phyloP scores from a whole-genome alignment of 2,113 vertebrate genomes.

The Cebus imitator region DNA sequence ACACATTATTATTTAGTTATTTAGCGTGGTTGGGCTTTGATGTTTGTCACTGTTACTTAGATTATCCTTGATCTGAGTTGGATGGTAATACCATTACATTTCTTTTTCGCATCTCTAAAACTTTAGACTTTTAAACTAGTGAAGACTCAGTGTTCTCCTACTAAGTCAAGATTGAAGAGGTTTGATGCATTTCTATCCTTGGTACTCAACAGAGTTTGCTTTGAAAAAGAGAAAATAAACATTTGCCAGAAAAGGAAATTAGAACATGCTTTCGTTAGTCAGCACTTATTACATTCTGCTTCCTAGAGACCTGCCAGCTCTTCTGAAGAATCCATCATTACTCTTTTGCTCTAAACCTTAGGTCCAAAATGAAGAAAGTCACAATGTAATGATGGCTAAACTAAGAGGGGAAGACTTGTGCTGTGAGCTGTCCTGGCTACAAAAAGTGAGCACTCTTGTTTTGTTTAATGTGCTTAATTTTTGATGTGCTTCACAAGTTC shows the following conservation, averaged over 20 bases:
- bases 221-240: background rate
- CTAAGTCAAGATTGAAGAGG: fast-evolving
- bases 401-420: background rate
- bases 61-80: background rate
- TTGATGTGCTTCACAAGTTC: fast-evolving
- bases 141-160: fast-evolving
- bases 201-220: background rate
- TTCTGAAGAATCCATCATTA: background rate
- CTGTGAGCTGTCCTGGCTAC: background rate
- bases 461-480: background rate
- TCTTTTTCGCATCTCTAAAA: background rate
- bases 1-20: fast-evolving
- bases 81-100: background rate
- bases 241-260: background rate
- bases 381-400: background rate
- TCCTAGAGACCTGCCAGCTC: background rate
- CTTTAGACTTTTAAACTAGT: background rate
- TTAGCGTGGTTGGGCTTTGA: background rate
- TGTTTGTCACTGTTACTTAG: background rate
- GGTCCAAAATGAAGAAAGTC: background rate
- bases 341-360: background rate
- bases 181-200: background rate
- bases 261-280: background rate
- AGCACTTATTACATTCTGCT: background rate
- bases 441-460: background rate